Evolutionary conservation across 92 coral and sea anemone species (phyloP), one percentile per base, ranked within the genome.

Genomic region (Porites lobata): DNA sequence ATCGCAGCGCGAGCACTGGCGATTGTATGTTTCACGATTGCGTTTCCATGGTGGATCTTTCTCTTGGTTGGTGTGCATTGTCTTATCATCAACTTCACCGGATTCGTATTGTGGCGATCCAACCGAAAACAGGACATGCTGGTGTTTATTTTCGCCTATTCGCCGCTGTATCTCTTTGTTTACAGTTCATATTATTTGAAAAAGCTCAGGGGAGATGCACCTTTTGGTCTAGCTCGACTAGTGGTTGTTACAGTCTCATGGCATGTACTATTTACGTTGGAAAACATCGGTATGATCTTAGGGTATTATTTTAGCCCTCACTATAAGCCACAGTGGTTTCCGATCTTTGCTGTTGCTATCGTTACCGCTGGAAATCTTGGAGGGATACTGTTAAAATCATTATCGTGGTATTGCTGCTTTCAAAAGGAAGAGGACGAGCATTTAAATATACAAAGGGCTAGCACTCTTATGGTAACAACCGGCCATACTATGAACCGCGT

Each of bases 261-360:
- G 89, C 83, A 85, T 50, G 9, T 65, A 21, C 89, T 85, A 9
- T 85, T 85, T 69, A 67, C 83, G 6, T 82, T 58, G 15, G 89
- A 85, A 20, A 85, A 85, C 68, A 75, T 77, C 3, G 62, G 17
- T 3, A 85, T 85, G 89, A 76, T 85, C 26, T 21, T 15, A 0
- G 19, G 32, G 1, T 76, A 26, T 38, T 85, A 65, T 62, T 24
- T 50, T 2, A 5, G 9, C 3, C 5, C 47, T 38, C 6, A 38
- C 6, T 3, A 38, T 38, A 38, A 38, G 18, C 5, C 19, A 0
- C 1, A 9, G 10, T 63, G 73, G 56, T 19, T 52, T 10, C 12
- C 4, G 18, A 17, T 50, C 4, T 43, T 85, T 1, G 54, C 21
- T 20, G 50, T 32, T 26, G 89, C 77, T 5, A 3, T 85, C n/a